Evolutionary conservation across 2,113 vertebrate species (phyloP).

Genomic region (Pitta sordida): DNA sequence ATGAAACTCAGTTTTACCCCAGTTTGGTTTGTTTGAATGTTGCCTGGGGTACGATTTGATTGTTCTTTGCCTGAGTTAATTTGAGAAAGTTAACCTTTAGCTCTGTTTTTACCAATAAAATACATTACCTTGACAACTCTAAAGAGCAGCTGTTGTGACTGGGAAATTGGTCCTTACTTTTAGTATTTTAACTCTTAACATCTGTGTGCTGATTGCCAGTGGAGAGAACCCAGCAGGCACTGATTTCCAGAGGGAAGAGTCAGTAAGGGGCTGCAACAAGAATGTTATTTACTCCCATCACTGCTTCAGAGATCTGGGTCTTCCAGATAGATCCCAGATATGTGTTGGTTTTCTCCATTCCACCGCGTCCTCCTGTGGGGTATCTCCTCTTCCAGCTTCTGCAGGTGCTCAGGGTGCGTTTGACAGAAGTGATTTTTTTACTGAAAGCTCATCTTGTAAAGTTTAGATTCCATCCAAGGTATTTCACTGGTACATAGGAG

Average conservation of each 20-base stretch:
- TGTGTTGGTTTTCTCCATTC: background rate
- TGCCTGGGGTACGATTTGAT: background rate
- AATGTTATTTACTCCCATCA: background rate
- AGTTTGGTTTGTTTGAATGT: background rate
- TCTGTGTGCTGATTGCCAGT: background rate
- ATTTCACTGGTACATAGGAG: background rate
- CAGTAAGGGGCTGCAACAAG: background rate
- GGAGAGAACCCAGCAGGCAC: background rate
- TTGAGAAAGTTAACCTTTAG: background rate
- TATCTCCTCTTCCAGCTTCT: background rate
- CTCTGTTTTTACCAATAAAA: background rate
- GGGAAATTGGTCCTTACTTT: background rate
- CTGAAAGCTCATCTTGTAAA: background rate
- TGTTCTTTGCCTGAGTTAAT: background rate
- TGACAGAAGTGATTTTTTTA: background rate
- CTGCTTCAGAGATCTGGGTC: background rate
- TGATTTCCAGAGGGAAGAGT: background rate
- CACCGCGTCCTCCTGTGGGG: background rate
- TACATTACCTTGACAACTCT: background rate
- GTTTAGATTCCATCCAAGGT: background rate
- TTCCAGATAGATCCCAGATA: background rate
- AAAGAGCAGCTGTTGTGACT: background rate
- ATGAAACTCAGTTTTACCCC: background rate
- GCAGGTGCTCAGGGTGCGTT: fast-evolving
- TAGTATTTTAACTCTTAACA: background rate